phyloP scores from a whole-genome alignment of 1,140 invertebrate species.

The Drosophila seguyi region DNA sequence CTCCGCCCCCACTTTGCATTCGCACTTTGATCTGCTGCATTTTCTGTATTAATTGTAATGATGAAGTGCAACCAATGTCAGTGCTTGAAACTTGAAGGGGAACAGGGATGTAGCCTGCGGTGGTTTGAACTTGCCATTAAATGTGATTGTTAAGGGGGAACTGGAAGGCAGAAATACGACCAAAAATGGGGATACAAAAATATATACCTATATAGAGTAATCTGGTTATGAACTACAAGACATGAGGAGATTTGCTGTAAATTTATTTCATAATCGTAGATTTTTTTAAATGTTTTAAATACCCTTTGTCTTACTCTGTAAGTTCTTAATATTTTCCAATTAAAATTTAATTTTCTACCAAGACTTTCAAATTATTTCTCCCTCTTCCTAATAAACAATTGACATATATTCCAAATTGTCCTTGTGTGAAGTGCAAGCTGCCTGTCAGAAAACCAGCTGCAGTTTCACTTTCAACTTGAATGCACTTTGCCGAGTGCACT shows the following conservation, averaged over 20 bases:
- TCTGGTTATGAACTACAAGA: too few relatives aligned
- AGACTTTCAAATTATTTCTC: background rate
- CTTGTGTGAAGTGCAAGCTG: constrained; percentile 18
- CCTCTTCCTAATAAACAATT: constrained; percentile 29
- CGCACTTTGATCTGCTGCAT: constrained; percentile 76
- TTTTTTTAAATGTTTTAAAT: too few relatives aligned
- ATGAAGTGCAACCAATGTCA: constrained; percentile 64
- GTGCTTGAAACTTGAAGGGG: constrained; percentile 8
- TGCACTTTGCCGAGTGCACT: constrained; percentile 37
- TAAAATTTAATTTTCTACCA: background rate
- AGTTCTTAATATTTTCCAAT: background rate
- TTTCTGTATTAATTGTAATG: constrained; percentile 77
- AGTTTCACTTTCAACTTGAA: constrained; percentile 36
- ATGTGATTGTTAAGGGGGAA: constrained; percentile 46
- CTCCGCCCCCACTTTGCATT: constrained; percentile 17
- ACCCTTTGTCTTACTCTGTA: background rate
- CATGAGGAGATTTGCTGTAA: too few relatives aligned
- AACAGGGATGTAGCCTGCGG: background rate
- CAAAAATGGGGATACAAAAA: background rate
- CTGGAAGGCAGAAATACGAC: background rate
- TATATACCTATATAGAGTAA: too few relatives aligned
- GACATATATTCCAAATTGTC: constrained; percentile 38
- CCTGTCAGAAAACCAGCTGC: constrained; percentile 11
- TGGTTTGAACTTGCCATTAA: constrained; percentile 47
- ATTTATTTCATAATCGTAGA: background rate